Base-by-base conservation (phyloP, 2,888 invertebrate species). In the Thereva unica region DNA sequence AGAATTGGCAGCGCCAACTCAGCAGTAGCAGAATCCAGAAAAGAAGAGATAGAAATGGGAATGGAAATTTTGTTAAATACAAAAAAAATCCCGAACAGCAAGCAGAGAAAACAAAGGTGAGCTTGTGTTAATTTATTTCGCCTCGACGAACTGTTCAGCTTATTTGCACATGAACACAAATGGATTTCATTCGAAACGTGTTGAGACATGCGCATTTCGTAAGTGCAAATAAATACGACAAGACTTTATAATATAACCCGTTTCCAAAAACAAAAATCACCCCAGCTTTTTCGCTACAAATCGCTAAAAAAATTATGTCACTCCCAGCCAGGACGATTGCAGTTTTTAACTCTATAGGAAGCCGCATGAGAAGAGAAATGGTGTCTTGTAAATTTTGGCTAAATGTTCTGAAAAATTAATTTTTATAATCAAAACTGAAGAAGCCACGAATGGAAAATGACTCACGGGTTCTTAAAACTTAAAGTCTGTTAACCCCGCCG, bases 201-300 rank as follows among this genome's bases (percentile, higher is more conserved):
- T 65, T 49, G 49, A 65, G 65, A 65, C 65, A 56, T 65, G 65
- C 65, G 41, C 55, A 65, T 45, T 54, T 54, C 54, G 45, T 54
- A 63, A 63, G 63, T 52, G 63, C 63, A 63, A 52, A 40, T 5
- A 50, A 7, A 5, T 4, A 34, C 9, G 9, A 23, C 6, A 9
- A 23, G 23, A 23, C 23, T 23, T 23, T 7, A 35, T 23, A 6
- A 35, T 6, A 50, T 35, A 50, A 50, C 53, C 38, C 10, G 37
- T 53, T 40, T 38, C 38, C 10, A n/a, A 53, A 53, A 53, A n/a
- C 53, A 38, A 53, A 38, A 53, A n/a, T 37, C 37, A 53, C 38
- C 53, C 37, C 5, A 44, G 8, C 44, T 8, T 38, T 37, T 38
- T 50, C 53, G 53, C 53, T 10, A 37, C n/a, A 8, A 50, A 50